Base-by-base conservation (phyloP, 2,888 invertebrate species). In the Ectropis crepuscularia region DNA sequence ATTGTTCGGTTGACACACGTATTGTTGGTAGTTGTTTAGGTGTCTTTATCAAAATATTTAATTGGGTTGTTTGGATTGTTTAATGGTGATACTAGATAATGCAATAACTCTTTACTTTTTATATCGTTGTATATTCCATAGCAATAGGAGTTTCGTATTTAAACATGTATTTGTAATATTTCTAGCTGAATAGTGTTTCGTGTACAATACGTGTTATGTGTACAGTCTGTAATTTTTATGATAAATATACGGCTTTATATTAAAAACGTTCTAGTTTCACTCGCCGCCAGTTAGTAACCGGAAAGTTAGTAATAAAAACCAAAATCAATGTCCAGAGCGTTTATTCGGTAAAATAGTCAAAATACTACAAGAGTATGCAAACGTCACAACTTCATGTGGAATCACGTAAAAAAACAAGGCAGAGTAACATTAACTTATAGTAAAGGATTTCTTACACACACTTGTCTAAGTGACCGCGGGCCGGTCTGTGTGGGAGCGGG, bases 281-380 rank as follows among this genome's bases (percentile, higher is more conserved):
- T 58, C 49, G 6, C 12, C 43, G 41, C 53, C 16, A 10, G 10
- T 42, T 28, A 54, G 16, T 46, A 46, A 61, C 46, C 49, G 47
- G 53, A 61, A 50, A 51, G 49, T 55, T 48, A 41, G 37, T 9
- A 68, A 67, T 63, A 54, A 61, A 70, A 70, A 69, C 64, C 48
- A 70, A 62, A 61, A 55, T 62, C 53, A 42, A 83, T 81, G 85
- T 90, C 87, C 88, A 91, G 87, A 90, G 89, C 87, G 88, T 92
- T 92, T 92, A 92, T 91, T 91, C 86, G 85, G 85, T 91, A 91
- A 92, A 92, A 88, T 90, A 88, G 88, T 91, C 91, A 90, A 92
- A 91, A 91, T 90, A 86, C 92, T 92, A 92, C 91, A 92, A 88
- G 89, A 90, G 85, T 91, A 92, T 89, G 91, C 91, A 90, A 91